phyloP scores from a whole-genome alignment of 2,888 invertebrate genomes.

The Empis stercorea region DNA sequence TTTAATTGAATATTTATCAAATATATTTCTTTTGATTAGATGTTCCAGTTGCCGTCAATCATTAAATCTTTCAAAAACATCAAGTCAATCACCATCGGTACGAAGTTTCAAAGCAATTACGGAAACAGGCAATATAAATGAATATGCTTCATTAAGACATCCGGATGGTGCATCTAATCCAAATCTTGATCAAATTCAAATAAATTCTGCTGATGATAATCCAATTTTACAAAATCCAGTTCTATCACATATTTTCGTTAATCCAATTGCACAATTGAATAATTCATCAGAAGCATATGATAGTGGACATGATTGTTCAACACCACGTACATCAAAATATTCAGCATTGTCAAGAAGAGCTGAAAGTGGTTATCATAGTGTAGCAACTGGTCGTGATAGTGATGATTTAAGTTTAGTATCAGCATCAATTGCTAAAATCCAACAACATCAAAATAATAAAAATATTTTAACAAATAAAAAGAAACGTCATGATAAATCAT shows the following conservation, averaged over 20 bases:
- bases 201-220: conserved; percentile 21
- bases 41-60: conserved; percentile 22
- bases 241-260: conserved; percentile 26
- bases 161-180: conserved; percentile 92
- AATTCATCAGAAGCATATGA: conserved; percentile 54
- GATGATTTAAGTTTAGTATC: conserved; percentile 81
- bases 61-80: conserved; percentile 26
- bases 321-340: conserved; percentile 70
- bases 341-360: conserved; percentile 69
- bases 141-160: conserved; percentile 64
- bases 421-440: conserved; percentile 19
- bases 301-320: conserved; percentile 73
- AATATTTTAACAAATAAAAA: conserved; percentile 32
- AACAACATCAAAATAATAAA: conserved; percentile 6
- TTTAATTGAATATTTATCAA: too few species aligned
- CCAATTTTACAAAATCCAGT: conserved; percentile 31
- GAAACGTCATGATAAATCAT: conserved; percentile 58
- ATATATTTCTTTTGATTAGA: conserved; percentile 1
- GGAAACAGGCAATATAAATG: conserved; percentile 43
- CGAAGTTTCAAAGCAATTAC: conserved; percentile 52
- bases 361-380: conserved; percentile 85
- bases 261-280: conserved; percentile 29
- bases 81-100: conserved; percentile 32
- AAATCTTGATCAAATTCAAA: conserved; percentile 43
- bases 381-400: conserved; percentile 61